These are phyloP conservation scores for Podabrus alpinus DNA, from an alignment of 2,888 invertebrate species.

Conservation along the genomic window DNA sequence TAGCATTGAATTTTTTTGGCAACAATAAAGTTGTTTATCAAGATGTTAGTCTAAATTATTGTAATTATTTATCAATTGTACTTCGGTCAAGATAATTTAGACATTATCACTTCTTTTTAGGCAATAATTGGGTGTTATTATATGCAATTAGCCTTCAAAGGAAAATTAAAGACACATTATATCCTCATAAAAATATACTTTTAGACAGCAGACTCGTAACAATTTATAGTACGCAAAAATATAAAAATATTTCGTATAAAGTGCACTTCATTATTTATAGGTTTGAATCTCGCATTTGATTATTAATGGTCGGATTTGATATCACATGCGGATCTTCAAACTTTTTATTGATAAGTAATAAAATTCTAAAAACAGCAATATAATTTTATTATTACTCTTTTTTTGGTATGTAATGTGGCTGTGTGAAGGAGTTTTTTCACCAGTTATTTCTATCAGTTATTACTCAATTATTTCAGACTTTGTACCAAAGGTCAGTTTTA, in stretches of 20 bases:
- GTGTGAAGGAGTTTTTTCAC: neutral
- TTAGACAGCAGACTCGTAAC: neutral
- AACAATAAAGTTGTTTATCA: neutral
- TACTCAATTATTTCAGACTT: neutral
- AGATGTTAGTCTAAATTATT: neutral
- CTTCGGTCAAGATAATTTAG: neutral
- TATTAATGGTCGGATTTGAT: neutral
- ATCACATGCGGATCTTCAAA: no score
- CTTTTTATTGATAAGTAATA: no score
- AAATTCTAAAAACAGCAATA: no score
- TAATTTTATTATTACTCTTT: no score
- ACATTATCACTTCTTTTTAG: neutral
- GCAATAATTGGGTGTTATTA: neutral
- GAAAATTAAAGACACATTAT: neutral
- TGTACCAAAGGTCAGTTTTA: neutral
- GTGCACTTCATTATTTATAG: neutral
- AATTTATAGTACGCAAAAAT: no score
- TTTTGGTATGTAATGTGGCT: neutral
- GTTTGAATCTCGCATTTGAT: neutral
- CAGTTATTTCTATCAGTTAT: neutral
- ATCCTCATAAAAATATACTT: neutral
- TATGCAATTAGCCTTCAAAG: neutral
- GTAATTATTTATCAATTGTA: neutral
- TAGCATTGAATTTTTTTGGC: neutral
- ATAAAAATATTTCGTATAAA: no score